Evolutionary conservation across 1,140 invertebrate species (phyloP).

Genomic region (Drosophila sulfurigaster): DNA sequence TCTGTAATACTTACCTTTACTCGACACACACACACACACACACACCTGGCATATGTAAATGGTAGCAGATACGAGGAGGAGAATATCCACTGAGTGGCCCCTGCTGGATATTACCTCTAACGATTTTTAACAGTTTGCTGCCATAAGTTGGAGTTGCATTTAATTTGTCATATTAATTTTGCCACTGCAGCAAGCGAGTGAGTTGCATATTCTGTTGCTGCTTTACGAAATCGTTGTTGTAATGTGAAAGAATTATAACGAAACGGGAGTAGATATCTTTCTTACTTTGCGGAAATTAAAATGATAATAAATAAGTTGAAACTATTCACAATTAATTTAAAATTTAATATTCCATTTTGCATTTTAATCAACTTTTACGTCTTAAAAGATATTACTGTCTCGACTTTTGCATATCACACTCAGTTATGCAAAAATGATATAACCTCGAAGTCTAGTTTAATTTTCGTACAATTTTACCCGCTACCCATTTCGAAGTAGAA

Average conservation of each 20-base stretch:
- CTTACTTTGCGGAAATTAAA: not conserved
- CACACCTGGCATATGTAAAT: conserved; percentile 44
- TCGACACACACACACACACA: conserved; percentile 26
- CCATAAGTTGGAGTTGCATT: conserved; percentile 52
- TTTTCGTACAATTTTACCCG: too few species aligned
- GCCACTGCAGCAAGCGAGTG: conserved; percentile 29
- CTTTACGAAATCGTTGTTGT: conserved; percentile 10
- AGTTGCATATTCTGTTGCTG: not conserved
- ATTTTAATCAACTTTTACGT: too few species aligned
- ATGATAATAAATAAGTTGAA: too few species aligned
- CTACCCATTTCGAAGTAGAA: too few species aligned
- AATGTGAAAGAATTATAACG: conserved; percentile 42
- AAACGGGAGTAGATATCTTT: conserved; percentile 6
- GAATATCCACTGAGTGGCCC: conserved; percentile 36
- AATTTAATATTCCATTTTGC: too few species aligned
- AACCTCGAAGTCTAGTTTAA: too few species aligned
- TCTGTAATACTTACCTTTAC: conserved; percentile 36
- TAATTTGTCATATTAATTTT: conserved; percentile 70
- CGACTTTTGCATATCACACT: too few species aligned
- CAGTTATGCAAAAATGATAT: too few species aligned
- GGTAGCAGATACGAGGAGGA: conserved; percentile 32
- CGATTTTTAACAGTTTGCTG: conserved; percentile 62
- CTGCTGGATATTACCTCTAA: conserved; percentile 66
- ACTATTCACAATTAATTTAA: not conserved
- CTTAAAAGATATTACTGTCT: too few species aligned